These are phyloP conservation scores for Pantelozetes paolii DNA, from an alignment of 2,888 invertebrate genomes.

Conservation along the genomic window DNA sequence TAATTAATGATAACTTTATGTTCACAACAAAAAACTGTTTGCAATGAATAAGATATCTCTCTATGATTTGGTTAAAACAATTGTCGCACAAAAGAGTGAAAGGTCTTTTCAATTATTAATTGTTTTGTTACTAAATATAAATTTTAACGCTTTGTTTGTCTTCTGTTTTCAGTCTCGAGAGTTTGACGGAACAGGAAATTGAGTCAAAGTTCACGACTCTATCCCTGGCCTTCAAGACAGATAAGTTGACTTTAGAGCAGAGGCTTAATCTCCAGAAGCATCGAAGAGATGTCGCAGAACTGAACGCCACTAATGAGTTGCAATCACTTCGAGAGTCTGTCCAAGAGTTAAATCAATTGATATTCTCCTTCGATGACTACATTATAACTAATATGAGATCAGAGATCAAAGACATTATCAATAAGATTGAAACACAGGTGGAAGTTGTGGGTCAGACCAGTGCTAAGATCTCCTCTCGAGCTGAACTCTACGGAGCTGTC, in stretches of 20 bases:
- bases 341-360: slow-evolving; percentile 22
- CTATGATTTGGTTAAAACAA: slow-evolving; percentile 26
- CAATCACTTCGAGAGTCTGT: slow-evolving; percentile 54
- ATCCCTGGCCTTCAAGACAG: slow-evolving; percentile 61
- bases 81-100: background rate
- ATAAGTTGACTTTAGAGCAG: slow-evolving; percentile 59
- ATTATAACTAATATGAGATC: slow-evolving; percentile 55
- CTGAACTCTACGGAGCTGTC: slow-evolving; percentile 53
- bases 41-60: slow-evolving; percentile 22
- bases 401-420: slow-evolving; percentile 57
- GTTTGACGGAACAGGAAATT: slow-evolving; percentile 48
- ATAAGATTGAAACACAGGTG: slow-evolving; percentile 57
- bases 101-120: background rate
- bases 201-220: slow-evolving; percentile 57
- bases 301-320: slow-evolving; percentile 59
- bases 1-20: slow-evolving; percentile 7
- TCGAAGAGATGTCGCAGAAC: slow-evolving; percentile 60
- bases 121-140: slow-evolving; percentile 17
- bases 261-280: slow-evolving; percentile 59
- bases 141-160: too few relatives aligned
- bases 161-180: slow-evolving; percentile 48
- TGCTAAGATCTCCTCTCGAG: slow-evolving; percentile 54
- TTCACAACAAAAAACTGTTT: background rate
- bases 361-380: slow-evolving; percentile 8
- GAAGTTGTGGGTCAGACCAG: slow-evolving; percentile 55